Conservation (phyloP, 2,113 vertebrate species). For the Callocephalon fimbriatum region DNA sequence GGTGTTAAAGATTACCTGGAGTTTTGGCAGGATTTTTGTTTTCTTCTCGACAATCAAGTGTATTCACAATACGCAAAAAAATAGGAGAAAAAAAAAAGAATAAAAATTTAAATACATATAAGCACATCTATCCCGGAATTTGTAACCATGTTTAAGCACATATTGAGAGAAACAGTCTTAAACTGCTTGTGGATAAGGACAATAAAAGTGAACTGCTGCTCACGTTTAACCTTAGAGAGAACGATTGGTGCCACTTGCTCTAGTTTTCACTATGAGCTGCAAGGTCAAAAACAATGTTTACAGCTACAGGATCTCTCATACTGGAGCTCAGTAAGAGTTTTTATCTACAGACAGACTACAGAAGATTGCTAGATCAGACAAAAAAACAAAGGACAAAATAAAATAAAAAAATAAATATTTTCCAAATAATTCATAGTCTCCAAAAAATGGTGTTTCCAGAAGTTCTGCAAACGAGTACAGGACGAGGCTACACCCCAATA, state of each 20-base stretch:
- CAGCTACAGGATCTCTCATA: not conserved
- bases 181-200: not conserved
- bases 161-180: not conserved
- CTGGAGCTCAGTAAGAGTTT: not conserved
- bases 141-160: not conserved
- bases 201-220: not conserved
- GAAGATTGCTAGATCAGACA: not conserved
- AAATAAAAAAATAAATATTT: rapidly evolving
- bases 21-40: not conserved
- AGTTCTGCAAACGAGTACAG: not conserved
- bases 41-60: not conserved
- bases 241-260: not conserved
- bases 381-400: rapidly evolving
- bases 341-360: not conserved
- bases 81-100: rapidly evolving
- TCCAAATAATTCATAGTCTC: not conserved
- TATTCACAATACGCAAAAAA: not conserved
- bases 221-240: not conserved
- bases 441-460: rapidly evolving
- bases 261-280: not conserved
- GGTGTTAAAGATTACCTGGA: not conserved
- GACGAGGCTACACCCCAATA: not conserved
- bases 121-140: not conserved
- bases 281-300: not conserved
- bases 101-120: not conserved